Percentiles rank a stretch among this genome's conserved stretches.
Conservation (phyloP, 1,140 invertebrate species). For the Theocolax elegans region DNA sequence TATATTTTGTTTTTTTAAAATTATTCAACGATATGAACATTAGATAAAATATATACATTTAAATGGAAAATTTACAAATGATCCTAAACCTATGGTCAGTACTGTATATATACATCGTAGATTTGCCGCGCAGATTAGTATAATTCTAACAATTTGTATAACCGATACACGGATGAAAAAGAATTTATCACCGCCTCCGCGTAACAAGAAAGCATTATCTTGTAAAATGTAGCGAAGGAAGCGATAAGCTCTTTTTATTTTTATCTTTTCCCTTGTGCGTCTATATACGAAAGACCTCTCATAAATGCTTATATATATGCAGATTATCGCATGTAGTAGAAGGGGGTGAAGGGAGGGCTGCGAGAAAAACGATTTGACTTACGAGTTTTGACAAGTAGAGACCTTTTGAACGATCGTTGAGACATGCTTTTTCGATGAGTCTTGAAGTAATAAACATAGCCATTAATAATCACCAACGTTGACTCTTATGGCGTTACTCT, state of each 20-base stretch:
- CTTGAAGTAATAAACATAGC: not conserved
- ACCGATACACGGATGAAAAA: too few species aligned
- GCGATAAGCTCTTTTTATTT: constrained; percentile 2
- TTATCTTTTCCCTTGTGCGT: not conserved
- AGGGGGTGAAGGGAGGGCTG: too few species aligned
- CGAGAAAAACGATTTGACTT: constrained; percentile 2
- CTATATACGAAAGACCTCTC: not conserved
- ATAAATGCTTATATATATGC: not conserved
- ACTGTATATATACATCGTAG: too few species aligned
- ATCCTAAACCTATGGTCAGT: too few species aligned
- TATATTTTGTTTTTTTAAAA: too few species aligned
- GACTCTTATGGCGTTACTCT: constrained; percentile 13
- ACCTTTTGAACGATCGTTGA: not conserved
- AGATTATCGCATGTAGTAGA: not conserved
- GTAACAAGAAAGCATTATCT: constrained; percentile 19
- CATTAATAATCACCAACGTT: constrained; percentile 7
- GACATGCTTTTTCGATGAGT: not conserved
- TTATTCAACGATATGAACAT: too few species aligned
- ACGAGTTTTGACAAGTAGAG: constrained; percentile 9
- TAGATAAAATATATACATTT: too few species aligned
- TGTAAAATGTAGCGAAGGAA: not conserved
- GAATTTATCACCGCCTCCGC: too few species aligned
- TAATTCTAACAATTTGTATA: too few species aligned
- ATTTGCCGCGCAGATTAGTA: too few species aligned
- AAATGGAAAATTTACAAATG: too few species aligned